phyloP scores from a whole-genome alignment of 2,888 invertebrate species.

The Agrochola lychnidis region DNA sequence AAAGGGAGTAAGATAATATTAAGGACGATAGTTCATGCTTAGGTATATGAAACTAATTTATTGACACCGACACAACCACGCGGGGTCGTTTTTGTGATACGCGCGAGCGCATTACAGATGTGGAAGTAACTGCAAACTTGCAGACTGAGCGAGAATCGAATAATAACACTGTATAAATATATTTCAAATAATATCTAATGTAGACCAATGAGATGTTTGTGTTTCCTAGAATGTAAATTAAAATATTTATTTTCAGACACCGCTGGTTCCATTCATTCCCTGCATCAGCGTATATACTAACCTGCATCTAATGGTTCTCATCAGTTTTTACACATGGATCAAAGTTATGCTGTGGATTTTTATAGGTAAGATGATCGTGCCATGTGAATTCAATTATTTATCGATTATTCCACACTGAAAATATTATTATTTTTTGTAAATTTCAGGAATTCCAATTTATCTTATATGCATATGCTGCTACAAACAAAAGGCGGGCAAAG shows the following conservation, averaged over 20 bases:
- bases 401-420: not conserved
- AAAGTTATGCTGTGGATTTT: constrained; percentile 95
- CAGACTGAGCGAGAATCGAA: not conserved
- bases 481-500: constrained; percentile 70
- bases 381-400: not conserved
- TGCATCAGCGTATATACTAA: constrained; percentile 95
- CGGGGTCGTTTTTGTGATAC: not conserved
- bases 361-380: constrained; percentile 91
- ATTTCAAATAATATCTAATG: not conserved
- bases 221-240: not conserved
- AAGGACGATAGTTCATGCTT: not conserved
- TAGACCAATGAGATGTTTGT: not conserved
- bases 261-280: constrained; percentile 95
- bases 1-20: no score
- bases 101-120: not conserved
- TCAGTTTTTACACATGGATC: constrained; percentile 95
- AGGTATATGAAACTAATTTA: not conserved
- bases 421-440: constrained; percentile 8
- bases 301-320: constrained; percentile 95
- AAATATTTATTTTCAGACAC: constrained; percentile 91
- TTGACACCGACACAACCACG: not conserved
- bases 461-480: constrained; percentile 80
- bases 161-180: not conserved
- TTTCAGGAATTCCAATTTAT: constrained; percentile 86
- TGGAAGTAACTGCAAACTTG: not conserved